Evolutionary conservation across 2,797 vertebrate genomes (phyloP), one percentile per base, ranked within the genome.

Genomic region (Tapera naevia): DNA sequence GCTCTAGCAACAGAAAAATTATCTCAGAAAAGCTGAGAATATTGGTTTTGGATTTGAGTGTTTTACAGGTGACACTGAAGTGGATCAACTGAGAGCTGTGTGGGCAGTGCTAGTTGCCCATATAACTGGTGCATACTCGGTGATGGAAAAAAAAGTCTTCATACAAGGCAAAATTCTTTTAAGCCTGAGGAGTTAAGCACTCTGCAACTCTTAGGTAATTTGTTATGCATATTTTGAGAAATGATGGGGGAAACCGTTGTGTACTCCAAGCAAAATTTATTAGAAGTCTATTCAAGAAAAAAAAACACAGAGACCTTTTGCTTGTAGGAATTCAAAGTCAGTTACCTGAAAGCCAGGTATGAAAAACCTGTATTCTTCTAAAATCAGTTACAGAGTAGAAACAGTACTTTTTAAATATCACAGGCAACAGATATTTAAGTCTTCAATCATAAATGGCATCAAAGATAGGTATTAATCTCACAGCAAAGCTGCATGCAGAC

Each of bases 231-330:
- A 33, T 37, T 81, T 67, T 65, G 43, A 90, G 73, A 95, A 96
- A 98, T 88, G 37, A 94, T 66, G 84, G 82, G 17, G 74, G 61
- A 91, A 93, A 94, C 93, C 64, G 58, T 95, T 86, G 93, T 97
- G 95, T 97, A 97, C 89, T 98, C 97, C 98, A 98, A 98, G 98
- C 98, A 98, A 98, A 98, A 98, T 99, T 99, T 99, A 99, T 99
- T 99, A 98, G 98, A 97, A 98, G 97, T 98, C 98, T 98, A 98
- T 98, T 97, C 95, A 98, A 98, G 98, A 97, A 97, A 97, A 98
- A 98, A 98, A 97, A 97, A 80, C 97, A 98, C 97, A 98, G 98
- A 97, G 97, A 98, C 96, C 84, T 94, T 97, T 98, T 97, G 97
- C 97, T 98, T 97, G 94, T 98, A 98, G 97, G 98, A 98, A 98